A percentile compares a stretch with the other conserved stretches of the same genome.
Conservation (phyloP, 2,797 vertebrate species). For the Botia kubotai region DNA sequence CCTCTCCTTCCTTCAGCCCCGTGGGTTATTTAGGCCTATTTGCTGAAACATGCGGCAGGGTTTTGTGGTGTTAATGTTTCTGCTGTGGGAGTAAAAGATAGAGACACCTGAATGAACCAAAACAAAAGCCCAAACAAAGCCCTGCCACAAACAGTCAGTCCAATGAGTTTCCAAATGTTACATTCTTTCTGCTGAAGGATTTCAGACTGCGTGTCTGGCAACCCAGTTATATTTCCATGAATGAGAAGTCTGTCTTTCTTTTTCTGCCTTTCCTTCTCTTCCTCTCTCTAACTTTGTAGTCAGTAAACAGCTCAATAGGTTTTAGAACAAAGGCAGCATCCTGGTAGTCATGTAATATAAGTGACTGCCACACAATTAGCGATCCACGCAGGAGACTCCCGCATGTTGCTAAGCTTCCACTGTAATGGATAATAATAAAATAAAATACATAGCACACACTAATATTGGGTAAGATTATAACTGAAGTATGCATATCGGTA, state of each 20-base stretch:
- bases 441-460: background rate
- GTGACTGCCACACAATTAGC: background rate
- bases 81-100: constrained; percentile 59
- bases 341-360: background rate
- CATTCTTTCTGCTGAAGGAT: constrained; percentile 50
- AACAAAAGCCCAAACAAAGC: constrained; percentile 62
- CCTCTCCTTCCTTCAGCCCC: constrained; percentile 35
- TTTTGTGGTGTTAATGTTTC: constrained; percentile 62
- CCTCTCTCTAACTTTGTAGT: background rate
- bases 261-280: background rate
- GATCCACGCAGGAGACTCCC: too few relatives aligned
- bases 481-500: background rate
- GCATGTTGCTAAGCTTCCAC: too few relatives aligned
- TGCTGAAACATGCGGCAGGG: constrained; percentile 40
- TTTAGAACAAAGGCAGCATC: background rate
- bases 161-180: constrained; percentile 55
- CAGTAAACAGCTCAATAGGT: background rate
- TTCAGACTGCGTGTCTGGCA: constrained; percentile 18
- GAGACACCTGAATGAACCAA: constrained; percentile 61
- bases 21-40: constrained; percentile 43
- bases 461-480: background rate
- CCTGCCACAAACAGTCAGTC: constrained; percentile 46
- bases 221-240: constrained; percentile 14
- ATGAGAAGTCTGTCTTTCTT: background rate
- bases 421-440: too few relatives aligned